Evolutionary conservation across 1,140 invertebrate species (phyloP), one percentile per base, ranked within the genome.

Genomic region (Drosophila prosaltans): DNA sequence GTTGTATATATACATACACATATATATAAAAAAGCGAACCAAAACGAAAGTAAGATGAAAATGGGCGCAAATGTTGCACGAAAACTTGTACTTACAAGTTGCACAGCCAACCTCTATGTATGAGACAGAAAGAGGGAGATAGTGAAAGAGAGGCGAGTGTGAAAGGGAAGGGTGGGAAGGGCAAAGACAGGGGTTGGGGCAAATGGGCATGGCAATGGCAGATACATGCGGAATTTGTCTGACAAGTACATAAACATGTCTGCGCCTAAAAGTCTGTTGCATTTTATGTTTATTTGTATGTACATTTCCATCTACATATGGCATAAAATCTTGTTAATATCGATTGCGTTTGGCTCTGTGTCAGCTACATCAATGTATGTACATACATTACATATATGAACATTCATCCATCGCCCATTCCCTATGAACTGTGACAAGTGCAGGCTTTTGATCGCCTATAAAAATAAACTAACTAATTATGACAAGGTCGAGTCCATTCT

Each of bases 171-270:
- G 54, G 26, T 4, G 26, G 30, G 24, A 6, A 32, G 36, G 41
- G 39, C 16, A 16, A 16, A 16, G 41, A 28, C 9, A 32, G 39
- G 40, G 26, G 66, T 21, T 11, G 63, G 45, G 45, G 21, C 45
- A 24, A 51, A 51, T 62, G 11, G 39, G 24, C 21, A 11, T 28
- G 41, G 60, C 11, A 51, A 51, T 51, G 43, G 61, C 61, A 32
- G 21, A 11, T 43, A 43, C 36, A 43, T 62, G 72, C 68, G 67
- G 55, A 72, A 71, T 72, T 77, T 69, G 74, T 77, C 84, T 80
- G 83, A 88, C 83, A 86, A 88, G 76, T 74, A 80, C 80, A 86
- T 86, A 86, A 86, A 88, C 83, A 83, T 88, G 82, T 86, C 82
- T 86, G 82, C 72, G 82, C 82, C 82, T 88, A 82, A 86, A 78